Conservation (phyloP, 1,140 invertebrate genomes). For the Bursaphelenchus mucronatus region DNA sequence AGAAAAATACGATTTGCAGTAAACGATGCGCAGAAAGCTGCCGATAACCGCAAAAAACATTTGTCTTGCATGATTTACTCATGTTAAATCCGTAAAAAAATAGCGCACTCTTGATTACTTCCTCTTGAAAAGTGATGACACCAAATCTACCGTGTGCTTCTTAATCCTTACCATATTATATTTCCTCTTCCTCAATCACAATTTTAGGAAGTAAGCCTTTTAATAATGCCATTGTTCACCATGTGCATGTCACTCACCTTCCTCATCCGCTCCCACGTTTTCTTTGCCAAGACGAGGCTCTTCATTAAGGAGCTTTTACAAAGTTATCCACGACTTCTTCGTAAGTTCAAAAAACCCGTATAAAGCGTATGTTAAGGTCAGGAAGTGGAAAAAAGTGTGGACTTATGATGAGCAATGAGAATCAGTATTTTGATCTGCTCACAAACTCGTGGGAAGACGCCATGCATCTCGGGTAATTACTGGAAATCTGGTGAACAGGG, state of each 20-base stretch:
- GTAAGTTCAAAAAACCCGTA: background rate
- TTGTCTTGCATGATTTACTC: too few species aligned
- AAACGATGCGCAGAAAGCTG: too few species aligned
- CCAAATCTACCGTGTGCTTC: too few species aligned
- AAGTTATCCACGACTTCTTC: background rate
- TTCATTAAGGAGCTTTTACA: constrained; percentile 9
- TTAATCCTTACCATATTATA: background rate
- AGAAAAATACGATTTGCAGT: too few species aligned
- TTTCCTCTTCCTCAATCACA: background rate
- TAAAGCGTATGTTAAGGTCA: constrained; percentile 6
- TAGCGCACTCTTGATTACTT: too few species aligned
- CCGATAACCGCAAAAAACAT: too few species aligned
- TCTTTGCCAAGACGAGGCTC: constrained; percentile 1
- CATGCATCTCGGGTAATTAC: constrained; percentile 8
- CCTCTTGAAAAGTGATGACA: too few species aligned
- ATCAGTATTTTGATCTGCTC: constrained; percentile 1
- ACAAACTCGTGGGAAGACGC: constrained; percentile 15
- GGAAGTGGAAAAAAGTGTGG: constrained; percentile 2
- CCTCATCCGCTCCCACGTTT: constrained; percentile 2
- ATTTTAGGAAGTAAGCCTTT: constrained; percentile 1
- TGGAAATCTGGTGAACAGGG: constrained; percentile 1
- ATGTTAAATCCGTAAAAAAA: too few species aligned
- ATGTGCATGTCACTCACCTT: constrained; percentile 4
- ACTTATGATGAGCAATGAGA: background rate
- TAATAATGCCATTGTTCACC: constrained; percentile 18